Evolutionary conservation across 2,797 vertebrate species (phyloP).

Genomic region (Anguilla obscura): DNA sequence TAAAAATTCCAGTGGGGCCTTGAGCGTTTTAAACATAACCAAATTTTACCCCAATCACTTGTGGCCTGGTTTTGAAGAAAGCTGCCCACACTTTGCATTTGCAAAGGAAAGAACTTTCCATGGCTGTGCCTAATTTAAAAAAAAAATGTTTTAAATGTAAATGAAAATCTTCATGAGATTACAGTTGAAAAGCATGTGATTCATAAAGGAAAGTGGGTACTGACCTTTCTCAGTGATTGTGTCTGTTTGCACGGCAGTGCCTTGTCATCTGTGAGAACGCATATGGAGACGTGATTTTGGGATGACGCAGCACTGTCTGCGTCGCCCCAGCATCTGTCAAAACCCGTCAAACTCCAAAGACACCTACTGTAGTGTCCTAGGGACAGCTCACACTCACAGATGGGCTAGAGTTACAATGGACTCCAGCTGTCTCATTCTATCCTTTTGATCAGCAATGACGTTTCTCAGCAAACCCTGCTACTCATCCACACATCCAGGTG

Average conservation of each 20-base stretch:
- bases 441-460: not conserved
- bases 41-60: too few species aligned
- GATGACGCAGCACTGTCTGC: not conserved
- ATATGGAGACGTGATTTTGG: not conserved
- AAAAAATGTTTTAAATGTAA: not conserved
- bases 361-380: not conserved
- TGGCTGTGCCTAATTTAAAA: not conserved
- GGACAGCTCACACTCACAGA: slow-evolving; percentile 2
- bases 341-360: not conserved
- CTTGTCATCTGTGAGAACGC: not conserved
- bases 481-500: not conserved
- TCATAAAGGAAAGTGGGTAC: not conserved
- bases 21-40: too few species aligned
- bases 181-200: not conserved
- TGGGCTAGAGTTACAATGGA: not conserved
- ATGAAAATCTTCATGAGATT: not conserved
- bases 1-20: too few species aligned
- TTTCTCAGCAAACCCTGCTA: not conserved
- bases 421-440: not conserved
- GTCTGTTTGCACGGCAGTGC: not conserved
- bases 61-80: too few species aligned
- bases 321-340: not conserved
- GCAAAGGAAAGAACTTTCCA: not conserved
- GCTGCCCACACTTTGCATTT: not conserved
- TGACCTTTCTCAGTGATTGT: not conserved